Evolutionary conservation across 2,113 vertebrate species (phyloP).

Genomic region (Ictalurus furcatus): DNA sequence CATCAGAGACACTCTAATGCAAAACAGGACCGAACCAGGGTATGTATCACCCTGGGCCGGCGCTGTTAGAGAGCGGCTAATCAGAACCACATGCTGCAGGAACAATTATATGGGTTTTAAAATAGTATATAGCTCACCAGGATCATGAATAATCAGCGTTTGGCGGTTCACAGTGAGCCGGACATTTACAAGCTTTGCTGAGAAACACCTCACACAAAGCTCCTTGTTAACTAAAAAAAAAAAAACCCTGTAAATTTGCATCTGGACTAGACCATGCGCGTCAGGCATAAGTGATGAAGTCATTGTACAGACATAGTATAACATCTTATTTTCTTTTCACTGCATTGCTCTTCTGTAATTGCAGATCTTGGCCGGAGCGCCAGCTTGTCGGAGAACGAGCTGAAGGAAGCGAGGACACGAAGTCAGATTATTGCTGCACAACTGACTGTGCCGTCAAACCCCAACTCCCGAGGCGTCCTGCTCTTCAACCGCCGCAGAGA

Average conservation of each 20-base stretch:
- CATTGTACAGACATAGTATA: background rate
- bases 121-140: conserved; percentile 56
- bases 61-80: conserved; percentile 37
- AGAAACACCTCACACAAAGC: conserved; percentile 44
- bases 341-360: conserved; percentile 28
- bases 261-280: background rate
- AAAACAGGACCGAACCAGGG: conserved; percentile 46
- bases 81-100: conserved; percentile 60
- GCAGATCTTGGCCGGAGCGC: conserved; percentile 82
- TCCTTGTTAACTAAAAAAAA: background rate
- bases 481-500: conserved; percentile 91
- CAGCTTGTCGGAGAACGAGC: conserved; percentile 88
- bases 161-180: conserved; percentile 48
- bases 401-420: conserved; percentile 85
- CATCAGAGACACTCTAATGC: conserved; percentile 38
- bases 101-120: conserved; percentile 66
- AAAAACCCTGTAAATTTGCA: background rate
- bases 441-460: conserved; percentile 82
- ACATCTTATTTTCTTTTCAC: conserved; percentile 24
- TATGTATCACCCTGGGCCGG: background rate
- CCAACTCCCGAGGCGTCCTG: conserved; percentile 88
- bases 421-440: conserved; percentile 90
- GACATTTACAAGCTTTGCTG: conserved; percentile 55
- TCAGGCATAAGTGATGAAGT: conserved; percentile 5
- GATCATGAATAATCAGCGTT: conserved; percentile 59